Evolutionary conservation across 2,888 invertebrate species (phyloP), one percentile per base, ranked within the genome.

Genomic region (Seira sanloemensis): DNA sequence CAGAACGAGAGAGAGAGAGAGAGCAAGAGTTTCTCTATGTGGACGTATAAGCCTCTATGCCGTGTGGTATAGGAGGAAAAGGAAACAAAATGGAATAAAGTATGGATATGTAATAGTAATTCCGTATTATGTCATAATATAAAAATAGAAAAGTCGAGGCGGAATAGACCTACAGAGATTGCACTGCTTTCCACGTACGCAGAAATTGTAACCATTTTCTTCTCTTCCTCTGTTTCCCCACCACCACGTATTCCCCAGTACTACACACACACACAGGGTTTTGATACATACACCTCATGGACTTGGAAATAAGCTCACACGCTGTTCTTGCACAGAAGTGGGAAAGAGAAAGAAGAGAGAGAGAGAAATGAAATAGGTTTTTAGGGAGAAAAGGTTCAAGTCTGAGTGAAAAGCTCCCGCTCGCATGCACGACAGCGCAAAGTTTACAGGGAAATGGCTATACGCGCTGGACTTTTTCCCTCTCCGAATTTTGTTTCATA

Each of bases 11-110:
- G 54, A 67, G 68, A 68, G 26, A 77, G 16, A 46, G 62, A 26
- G 65, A 65, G 65, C 66, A 76, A 69, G 5, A 24, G 69, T 69
- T 9, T 58, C 18, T 58, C 58, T 58, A 58, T 58, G 58, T 58
- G 18, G n/a, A n/a, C n/a, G n/a, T n/a, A n/a, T n/a, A n/a, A n/a
- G n/a, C 58, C 2, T 9, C n/a, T 58, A 58, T n/a, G 58, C 58
- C n/a, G 7, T 66, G 73, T 74, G 74, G 74, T 80, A n/a, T n/a
- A n/a, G n/a, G n/a, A 68, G 73, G 62, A 80, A 80, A 50, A 27
- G 80, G 74, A 73, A 80, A 54, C 46, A 19, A 79, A 73, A 72
- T 62, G 50, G 46, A 68, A 58, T 72, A 79, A 80, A 58, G 80
- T 67, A 71, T 58, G 58, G 9, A 18, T n/a, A 58, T 58, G 5